Evolutionary conservation across 2,113 vertebrate genomes (phyloP).

Genomic region (Bujurquina vittata): DNA sequence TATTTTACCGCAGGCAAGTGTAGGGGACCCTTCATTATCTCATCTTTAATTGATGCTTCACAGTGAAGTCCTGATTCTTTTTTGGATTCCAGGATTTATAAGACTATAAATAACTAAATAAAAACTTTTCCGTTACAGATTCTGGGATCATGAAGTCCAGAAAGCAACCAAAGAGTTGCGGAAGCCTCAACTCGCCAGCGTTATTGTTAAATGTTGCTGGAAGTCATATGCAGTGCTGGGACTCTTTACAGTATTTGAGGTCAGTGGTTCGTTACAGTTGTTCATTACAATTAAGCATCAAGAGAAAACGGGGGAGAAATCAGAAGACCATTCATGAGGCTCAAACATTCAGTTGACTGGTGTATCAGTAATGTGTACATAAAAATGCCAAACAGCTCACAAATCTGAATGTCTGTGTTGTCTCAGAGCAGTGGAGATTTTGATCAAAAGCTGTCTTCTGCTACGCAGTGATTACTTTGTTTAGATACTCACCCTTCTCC

Average conservation of each 20-base stretch:
- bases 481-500: background rate
- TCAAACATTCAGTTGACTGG: too few species aligned
- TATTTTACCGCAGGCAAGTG: background rate
- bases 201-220: conserved; percentile 91
- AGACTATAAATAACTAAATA: background rate
- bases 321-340: too few species aligned
- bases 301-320: background rate
- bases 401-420: too few species aligned
- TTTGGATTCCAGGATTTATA: background rate
- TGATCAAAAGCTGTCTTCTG: background rate
- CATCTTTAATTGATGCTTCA: background rate
- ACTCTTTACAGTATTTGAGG: conserved; percentile 90
- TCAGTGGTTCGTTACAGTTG: conserved; percentile 70
- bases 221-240: conserved; percentile 88
- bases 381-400: too few species aligned
- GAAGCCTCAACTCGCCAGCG: conserved; percentile 85
- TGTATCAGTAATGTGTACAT: too few species aligned
- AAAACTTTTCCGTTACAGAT: conserved; percentile 67
- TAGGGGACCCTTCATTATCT: background rate
- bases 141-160: conserved; percentile 89
- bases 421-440: background rate
- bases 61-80: background rate
- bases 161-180: conserved; percentile 83
- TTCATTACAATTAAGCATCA: background rate
- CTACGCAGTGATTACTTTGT: background rate